Conservation (phyloP, 2,888 invertebrate species). For the Cheilosia grossa region DNA sequence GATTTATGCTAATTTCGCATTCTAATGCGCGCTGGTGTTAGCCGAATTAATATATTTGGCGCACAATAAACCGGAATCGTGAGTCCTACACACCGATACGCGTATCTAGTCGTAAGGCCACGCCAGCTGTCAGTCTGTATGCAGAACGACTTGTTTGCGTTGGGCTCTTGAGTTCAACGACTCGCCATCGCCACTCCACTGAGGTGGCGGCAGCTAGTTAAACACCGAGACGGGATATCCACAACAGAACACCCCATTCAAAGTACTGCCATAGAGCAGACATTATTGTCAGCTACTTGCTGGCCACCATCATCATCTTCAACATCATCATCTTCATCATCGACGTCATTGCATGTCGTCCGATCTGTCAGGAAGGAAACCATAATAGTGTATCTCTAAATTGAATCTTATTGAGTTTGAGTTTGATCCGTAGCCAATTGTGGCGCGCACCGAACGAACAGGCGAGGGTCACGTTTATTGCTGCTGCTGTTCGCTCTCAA, state of each 20-base stretch:
- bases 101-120: background rate
- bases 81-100: slow-evolving; percentile 24
- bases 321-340: slow-evolving; percentile 4
- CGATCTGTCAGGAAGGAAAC: slow-evolving; percentile 58
- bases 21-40: slow-evolving; percentile 53
- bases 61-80: slow-evolving; percentile 6
- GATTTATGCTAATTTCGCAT: slow-evolving; percentile 61
- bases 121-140: slow-evolving; percentile 29
- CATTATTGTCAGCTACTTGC: slow-evolving; percentile 28
- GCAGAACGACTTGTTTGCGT: slow-evolving; percentile 47
- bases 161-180: slow-evolving; percentile 59
- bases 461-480: slow-evolving; percentile 58
- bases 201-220: slow-evolving; percentile 13
- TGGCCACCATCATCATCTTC: slow-evolving; percentile 14
- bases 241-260: slow-evolving; percentile 19
- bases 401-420: slow-evolving; percentile 73
- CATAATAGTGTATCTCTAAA: slow-evolving; percentile 72
- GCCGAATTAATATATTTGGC: slow-evolving; percentile 37
- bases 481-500: slow-evolving; percentile 30
- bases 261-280: slow-evolving; percentile 9
- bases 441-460: slow-evolving; percentile 49
- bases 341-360: slow-evolving; percentile 5
- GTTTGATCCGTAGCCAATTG: slow-evolving; percentile 72
- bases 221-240: slow-evolving; percentile 21
- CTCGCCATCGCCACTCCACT: slow-evolving; percentile 26